Evolutionary conservation across 2,888 invertebrate genomes (phyloP).

Genomic region (Hymenopus coronatus): DNA sequence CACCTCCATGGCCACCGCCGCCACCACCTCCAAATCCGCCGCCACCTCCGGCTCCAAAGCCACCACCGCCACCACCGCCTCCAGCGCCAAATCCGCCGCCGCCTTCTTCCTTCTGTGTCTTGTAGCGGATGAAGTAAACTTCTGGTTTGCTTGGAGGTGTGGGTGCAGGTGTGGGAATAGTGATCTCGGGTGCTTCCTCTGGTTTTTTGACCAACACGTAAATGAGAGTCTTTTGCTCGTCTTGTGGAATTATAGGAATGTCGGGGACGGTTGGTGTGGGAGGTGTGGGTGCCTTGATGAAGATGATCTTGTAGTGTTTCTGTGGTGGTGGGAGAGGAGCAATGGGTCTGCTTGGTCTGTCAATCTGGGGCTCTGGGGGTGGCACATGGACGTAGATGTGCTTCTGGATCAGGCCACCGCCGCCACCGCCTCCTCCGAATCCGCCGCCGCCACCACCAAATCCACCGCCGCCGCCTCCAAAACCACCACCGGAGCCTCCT

Average conservation of each 20-base stretch:
- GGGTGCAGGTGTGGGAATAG: slow-evolving; percentile 72
- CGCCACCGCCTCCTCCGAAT: slow-evolving; percentile 22
- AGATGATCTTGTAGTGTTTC: slow-evolving; percentile 89
- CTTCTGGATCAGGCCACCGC: slow-evolving; percentile 66
- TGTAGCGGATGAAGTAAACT: slow-evolving; percentile 86
- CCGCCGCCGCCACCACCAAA: slow-evolving; percentile 13
- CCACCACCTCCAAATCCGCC: slow-evolving; percentile 39
- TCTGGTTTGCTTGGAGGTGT: slow-evolving; percentile 86
- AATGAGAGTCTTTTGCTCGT: slow-evolving; percentile 78
- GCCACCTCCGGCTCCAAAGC: slow-evolving; percentile 42
- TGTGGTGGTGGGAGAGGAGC: slow-evolving; percentile 68
- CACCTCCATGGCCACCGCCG: slow-evolving; percentile 36
- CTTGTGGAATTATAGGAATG: slow-evolving; percentile 75
- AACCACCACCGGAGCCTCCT: slow-evolving; percentile 19
- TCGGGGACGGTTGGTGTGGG: slow-evolving; percentile 79
- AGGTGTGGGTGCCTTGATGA: slow-evolving; percentile 86
- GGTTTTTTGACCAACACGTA: slow-evolving; percentile 88
- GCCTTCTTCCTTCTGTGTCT: slow-evolving; percentile 55
- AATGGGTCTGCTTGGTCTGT: slow-evolving; percentile 63
- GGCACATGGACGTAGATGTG: slow-evolving; percentile 90
- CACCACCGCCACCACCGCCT: slow-evolving; percentile 43
- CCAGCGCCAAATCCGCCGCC: slow-evolving; percentile 46
- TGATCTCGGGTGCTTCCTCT: slow-evolving; percentile 78
- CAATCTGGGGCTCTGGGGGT: slow-evolving; percentile 76
- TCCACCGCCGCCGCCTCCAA: slow-evolving; percentile 27